phyloP scores from a whole-genome alignment of 2,888 invertebrate genomes.

The Eristalis arbustorum region DNA sequence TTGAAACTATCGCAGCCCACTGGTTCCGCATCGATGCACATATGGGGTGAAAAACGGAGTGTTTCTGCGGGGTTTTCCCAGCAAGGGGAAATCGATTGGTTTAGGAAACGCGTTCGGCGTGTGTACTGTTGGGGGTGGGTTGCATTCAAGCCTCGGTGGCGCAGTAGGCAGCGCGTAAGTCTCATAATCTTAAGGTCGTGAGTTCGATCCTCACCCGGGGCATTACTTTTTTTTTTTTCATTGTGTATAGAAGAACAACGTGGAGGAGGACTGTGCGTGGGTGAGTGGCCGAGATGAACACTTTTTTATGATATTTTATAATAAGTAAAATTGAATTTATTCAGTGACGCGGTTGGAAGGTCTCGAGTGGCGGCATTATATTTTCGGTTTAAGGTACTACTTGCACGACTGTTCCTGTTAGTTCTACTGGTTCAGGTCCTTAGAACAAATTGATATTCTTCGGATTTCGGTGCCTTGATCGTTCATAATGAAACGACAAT shows the following conservation, averaged over 20 bases:
- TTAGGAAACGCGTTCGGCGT: background rate
- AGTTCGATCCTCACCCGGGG: constrained; percentile 74
- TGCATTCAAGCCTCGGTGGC: constrained; percentile 58
- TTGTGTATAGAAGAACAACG: background rate
- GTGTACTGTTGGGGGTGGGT: background rate
- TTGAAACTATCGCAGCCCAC: constrained; percentile 32
- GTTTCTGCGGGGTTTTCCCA: background rate
- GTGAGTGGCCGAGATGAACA: no score
- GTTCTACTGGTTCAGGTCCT: no score
- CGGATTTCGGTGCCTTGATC: no score
- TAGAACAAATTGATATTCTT: no score
- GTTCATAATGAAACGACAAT: no score
- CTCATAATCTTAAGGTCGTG: constrained; percentile 71
- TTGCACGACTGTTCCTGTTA: no score
- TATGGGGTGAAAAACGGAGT: background rate
- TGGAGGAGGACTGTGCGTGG: background rate
- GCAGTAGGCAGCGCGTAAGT: constrained; percentile 70
- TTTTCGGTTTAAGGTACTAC: no score
- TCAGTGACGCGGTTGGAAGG: no score
- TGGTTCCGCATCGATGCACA: background rate
- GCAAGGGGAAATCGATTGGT: background rate
- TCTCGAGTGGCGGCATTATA: no score
- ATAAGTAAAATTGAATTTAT: no score
- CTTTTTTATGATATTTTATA: no score
- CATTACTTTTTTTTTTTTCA: constrained; percentile 65